Evolutionary conservation across 2,797 vertebrate genomes (phyloP), one percentile per base, ranked within the genome.

Genomic region (Phrynocephalus forsythii): DNA sequence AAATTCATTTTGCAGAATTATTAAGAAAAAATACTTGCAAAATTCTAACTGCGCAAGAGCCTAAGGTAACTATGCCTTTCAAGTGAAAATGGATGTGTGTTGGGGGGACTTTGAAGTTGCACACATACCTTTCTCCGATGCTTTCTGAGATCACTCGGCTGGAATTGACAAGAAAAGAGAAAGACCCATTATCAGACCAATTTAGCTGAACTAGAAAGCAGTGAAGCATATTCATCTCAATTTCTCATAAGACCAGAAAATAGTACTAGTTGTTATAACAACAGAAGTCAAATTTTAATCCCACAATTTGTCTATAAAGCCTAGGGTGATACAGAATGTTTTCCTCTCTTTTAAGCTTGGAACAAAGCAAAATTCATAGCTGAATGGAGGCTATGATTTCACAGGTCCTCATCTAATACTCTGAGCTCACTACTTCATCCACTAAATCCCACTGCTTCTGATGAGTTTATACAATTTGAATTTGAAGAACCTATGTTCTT

Each of bases 111-210:
- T 52, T 11, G 82, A 82, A 82, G 28, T 3, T n/a, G 8, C 16
- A 82, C 69, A 79, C 89, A 11, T 98, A 99, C 99, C 99, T 99
- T 99, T 97, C 99, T 98, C 91, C 99, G 97, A 96, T 99, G 99
- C 94, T 99, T 99, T 95, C 99, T 97, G 94, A 99, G 96, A 93
- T 99, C 99, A n/a, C 99, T 99, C 94, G 99, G 99, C 99, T 99
- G 96, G 85, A n/a, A 88, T 92, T 81, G 82, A 83, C 87, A 90
- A 88, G 0, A 13, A 95, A 95, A 87, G 85, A 91, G 88, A 95
- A 79, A 92, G 90, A 87, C 92, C 0, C 92, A 10, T 2, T 0
- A 86, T 96, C 94, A 96, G 76, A 94, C 38, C 13, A 89, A 88
- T 79, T 44, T 52, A 63, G 85, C 8, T 82, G 85, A 71, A 81